Evolutionary conservation across 2,797 vertebrate species (phyloP), one percentile per base, ranked within the genome.

Genomic region (Gila robusta): DNA sequence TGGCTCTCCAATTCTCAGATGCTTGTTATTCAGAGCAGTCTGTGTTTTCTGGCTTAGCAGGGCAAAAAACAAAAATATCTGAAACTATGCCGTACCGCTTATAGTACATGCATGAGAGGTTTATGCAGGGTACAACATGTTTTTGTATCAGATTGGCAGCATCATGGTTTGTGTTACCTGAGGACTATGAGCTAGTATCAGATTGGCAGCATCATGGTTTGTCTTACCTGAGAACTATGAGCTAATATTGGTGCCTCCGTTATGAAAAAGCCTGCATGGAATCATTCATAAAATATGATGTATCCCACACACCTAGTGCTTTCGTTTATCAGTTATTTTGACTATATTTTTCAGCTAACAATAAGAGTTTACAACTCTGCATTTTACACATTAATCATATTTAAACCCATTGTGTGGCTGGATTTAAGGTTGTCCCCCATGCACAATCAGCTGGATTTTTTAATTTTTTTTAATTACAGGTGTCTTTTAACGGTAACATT

Each of bases 1-100:
- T 52, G 23, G 72, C 35, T 72, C 71, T 73, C 66, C 32, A 16
- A 72, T 26, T 54, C 35, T 62, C 71, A 23, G 83, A 54, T 87
- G 87, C 35, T 90, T 90, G 83, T 88, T 87, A 87, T 90, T 90
- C 87, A 86, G 72, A 74, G 71, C 87, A 87, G 76, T 81, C 73
- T 76, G 56, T 83, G 56, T 82, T 44, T 28, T 88, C 83, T 83
- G 85, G 37, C 56, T 83, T 84, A 66, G 81, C 67, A 81, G 56
- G 77, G 66, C 14, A 85, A 72, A 87, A 87, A 67, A 86, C 49
- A 9, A 83, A 74, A 54, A 74, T 74, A 64, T 77, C 72, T 69
- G 21, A 90, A 87, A 83, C 82, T 64, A 17, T 47, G 14, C 82
- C 77, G 21, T 59, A 79, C 37, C 35, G 4, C 7, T 44, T 26